Conservation (phyloP, 2,888 invertebrate genomes). For the Ophioninae sp. region DNA sequence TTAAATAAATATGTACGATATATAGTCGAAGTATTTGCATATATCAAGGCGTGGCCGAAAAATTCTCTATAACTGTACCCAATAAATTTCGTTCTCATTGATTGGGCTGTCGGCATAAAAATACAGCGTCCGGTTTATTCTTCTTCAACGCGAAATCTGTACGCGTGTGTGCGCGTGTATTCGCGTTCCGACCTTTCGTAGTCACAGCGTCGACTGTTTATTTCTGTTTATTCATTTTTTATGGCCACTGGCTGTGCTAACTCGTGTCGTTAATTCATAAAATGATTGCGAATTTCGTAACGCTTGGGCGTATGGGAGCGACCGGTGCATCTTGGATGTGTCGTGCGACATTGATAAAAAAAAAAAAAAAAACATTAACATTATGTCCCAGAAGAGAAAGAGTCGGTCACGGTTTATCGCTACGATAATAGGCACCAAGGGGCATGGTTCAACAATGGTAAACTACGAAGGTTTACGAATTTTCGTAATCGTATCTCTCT, state of each 20-base stretch:
- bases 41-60: conserved; percentile 54
- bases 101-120: conserved; percentile 63
- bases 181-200: conserved; percentile 1
- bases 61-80: conserved; percentile 53
- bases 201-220: conserved; percentile 28
- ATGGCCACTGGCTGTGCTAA: conserved; percentile 34
- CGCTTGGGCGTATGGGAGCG: neutral
- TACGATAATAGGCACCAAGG: neutral
- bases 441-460: too few relatives aligned
- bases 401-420: neutral
- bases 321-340: neutral
- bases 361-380: neutral
- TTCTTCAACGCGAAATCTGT: neutral
- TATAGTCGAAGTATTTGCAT: conserved; percentile 46
- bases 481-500: too few relatives aligned
- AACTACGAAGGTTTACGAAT: too few relatives aligned
- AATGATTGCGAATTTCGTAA: conserved; percentile 6
- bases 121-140: conserved; percentile 54
- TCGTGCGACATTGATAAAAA: conserved; percentile 1
- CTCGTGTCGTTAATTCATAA: conserved; percentile 22
- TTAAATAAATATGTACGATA: conserved; percentile 47
- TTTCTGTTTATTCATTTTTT: conserved; percentile 24
- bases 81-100: conserved; percentile 59
- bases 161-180: conserved; percentile 3
- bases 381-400: neutral